phyloP scores from a whole-genome alignment of 2,888 invertebrate genomes.

The Scaptomyza parva region DNA sequence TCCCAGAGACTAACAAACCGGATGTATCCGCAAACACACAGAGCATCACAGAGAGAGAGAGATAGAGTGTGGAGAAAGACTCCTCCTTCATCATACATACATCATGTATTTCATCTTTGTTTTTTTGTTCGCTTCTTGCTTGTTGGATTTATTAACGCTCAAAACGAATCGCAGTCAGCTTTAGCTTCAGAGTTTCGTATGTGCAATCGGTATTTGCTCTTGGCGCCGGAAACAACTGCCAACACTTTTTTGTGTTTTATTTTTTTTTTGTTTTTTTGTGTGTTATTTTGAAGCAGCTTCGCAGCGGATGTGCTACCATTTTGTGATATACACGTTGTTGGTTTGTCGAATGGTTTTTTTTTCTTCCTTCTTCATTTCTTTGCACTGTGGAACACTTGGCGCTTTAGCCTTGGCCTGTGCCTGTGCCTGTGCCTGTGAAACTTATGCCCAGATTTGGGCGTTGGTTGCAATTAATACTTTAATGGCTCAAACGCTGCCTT shows the following conservation, averaged over 20 bases:
- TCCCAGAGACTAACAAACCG: conserved; percentile 46
- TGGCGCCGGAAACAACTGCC: conserved; percentile 65
- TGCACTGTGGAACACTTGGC: conserved; percentile 19
- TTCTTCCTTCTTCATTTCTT: not conserved
- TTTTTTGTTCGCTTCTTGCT: conserved; percentile 7
- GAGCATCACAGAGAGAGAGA: conserved; percentile 3
- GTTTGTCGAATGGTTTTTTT: conserved; percentile 18
- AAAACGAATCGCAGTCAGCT: conserved; percentile 62
- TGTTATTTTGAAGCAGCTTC: conserved; percentile 22
- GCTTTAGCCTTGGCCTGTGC: conserved; percentile 23
- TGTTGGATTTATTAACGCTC: conserved; percentile 62
- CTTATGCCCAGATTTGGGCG: conserved; percentile 61
- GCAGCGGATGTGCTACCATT: conserved; percentile 58
- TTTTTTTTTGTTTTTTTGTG: too few species aligned
- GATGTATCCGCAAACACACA: conserved; percentile 46
- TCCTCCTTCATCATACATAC: conserved; percentile 23
- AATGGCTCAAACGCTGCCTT: conserved; percentile 44
- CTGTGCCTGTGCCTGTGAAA: too few species aligned
- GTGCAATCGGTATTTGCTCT: conserved; percentile 61
- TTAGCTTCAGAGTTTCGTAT: conserved; percentile 14
- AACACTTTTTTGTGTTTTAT: conserved; percentile 65
- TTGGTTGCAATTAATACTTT: conserved; percentile 74
- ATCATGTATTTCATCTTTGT: conserved; percentile 32
- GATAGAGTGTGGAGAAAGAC: too few species aligned
- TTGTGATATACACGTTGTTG: conserved; percentile 29